Conservation (phyloP, 2,797 vertebrate species). For the Capromys pilorides region DNA sequence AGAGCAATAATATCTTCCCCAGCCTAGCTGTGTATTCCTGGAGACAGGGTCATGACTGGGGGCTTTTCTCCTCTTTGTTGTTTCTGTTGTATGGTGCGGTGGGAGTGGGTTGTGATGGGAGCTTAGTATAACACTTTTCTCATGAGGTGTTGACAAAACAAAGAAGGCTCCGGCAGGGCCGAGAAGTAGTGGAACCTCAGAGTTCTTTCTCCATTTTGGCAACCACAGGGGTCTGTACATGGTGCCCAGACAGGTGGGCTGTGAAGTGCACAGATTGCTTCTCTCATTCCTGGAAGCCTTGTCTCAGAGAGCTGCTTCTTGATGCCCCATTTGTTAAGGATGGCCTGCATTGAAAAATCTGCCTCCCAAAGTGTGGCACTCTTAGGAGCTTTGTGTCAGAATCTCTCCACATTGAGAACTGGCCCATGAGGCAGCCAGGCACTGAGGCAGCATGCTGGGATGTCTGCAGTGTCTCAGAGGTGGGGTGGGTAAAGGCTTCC, state of each 20-base stretch:
- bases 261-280: too few relatives aligned
- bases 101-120: background rate
- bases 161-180: background rate
- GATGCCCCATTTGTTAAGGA: background rate
- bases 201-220: background rate
- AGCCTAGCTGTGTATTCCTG: accelerated
- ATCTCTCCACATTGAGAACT: background rate
- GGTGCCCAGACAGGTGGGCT: background rate
- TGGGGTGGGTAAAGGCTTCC: background rate
- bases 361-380: background rate
- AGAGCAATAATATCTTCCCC: background rate
- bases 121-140: background rate
- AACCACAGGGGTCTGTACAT: too few relatives aligned
- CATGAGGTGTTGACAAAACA: background rate
- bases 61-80: background rate
- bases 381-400: background rate
- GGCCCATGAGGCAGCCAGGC: background rate
- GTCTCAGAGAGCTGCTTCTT: background rate
- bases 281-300: background rate
- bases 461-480: background rate
- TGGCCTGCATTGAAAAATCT: background rate
- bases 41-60: background rate
- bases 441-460: too few relatives aligned
- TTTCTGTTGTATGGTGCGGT: background rate
- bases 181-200: background rate